phyloP scores from a whole-genome alignment of 2,113 vertebrate species.

The Callipepla californica region DNA sequence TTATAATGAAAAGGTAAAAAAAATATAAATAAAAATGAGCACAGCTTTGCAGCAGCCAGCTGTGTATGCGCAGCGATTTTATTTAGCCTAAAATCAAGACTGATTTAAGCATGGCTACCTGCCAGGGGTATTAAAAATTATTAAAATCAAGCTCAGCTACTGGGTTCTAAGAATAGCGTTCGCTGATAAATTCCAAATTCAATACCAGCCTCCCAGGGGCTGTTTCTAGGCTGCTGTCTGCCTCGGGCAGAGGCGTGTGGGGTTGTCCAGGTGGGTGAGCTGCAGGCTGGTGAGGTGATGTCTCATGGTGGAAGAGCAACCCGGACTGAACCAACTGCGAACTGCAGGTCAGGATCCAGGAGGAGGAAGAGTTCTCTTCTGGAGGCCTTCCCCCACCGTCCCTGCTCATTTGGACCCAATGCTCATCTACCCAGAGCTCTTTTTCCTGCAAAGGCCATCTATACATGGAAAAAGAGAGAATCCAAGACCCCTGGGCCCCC shows the following conservation, averaged over 20 bases:
- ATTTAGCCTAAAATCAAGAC: constrained; percentile 6
- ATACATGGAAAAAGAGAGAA: background rate
- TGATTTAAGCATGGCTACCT: constrained; percentile 17
- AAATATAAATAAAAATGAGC: background rate
- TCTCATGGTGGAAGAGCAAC: background rate
- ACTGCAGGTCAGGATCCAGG: background rate
- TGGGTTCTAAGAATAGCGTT: constrained; percentile 12
- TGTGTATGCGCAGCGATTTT: background rate
- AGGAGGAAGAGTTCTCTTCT: background rate
- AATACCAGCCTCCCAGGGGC: background rate
- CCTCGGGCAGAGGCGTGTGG: background rate
- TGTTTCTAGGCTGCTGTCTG: background rate
- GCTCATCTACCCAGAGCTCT: background rate
- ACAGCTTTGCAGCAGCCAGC: background rate
- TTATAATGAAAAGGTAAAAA: constrained; percentile 3
- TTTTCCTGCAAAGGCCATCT: background rate
- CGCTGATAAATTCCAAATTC: background rate
- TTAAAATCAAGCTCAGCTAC: constrained; percentile 27
- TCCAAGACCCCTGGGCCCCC: background rate
- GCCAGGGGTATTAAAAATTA: constrained; percentile 35
- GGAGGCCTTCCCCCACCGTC: background rate
- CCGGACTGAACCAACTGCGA: background rate
- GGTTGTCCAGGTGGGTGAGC: background rate
- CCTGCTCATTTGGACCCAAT: background rate
- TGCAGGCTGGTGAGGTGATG: background rate